Evolutionary conservation across 2,797 vertebrate species (phyloP).

Genomic region (Chromis chromis): DNA sequence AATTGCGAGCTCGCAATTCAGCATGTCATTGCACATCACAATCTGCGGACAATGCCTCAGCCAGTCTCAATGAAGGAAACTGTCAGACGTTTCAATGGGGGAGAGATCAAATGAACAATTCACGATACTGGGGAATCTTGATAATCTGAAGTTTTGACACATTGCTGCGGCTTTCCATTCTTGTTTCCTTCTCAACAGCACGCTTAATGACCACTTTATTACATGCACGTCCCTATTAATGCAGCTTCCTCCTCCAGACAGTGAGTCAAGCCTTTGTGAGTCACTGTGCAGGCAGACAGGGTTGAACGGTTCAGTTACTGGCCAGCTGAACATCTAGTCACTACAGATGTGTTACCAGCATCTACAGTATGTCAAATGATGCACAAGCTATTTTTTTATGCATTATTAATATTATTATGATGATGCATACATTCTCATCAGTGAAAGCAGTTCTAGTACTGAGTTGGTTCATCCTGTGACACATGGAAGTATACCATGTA

Average conservation of each 20-base stretch:
- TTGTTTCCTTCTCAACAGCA: slow-evolving; percentile 45
- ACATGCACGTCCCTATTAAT: slow-evolving; percentile 37
- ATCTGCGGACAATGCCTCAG: slow-evolving; percentile 77
- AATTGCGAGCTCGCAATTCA: slow-evolving; percentile 70
- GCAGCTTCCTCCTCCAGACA: slow-evolving; percentile 39
- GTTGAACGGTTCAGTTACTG: slow-evolving; percentile 38
- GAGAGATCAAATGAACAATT: slow-evolving; percentile 78
- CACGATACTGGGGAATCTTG: slow-evolving; percentile 65
- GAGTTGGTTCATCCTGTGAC: too few relatives aligned
- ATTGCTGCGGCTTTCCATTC: slow-evolving; percentile 39
- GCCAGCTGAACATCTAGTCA: slow-evolving; percentile 35
- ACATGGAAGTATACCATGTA: too few relatives aligned
- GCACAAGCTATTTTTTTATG: background rate
- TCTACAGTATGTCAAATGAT: slow-evolving; percentile 20
- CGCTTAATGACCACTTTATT: slow-evolving; percentile 59
- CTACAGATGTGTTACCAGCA: slow-evolving; percentile 23
- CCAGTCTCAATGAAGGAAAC: slow-evolving; percentile 78
- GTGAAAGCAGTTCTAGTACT: background rate
- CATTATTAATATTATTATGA: background rate
- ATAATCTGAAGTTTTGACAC: slow-evolving; percentile 75
- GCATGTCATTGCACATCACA: slow-evolving; percentile 72
- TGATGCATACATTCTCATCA: background rate
- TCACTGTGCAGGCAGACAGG: slow-evolving; percentile 46
- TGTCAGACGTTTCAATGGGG: slow-evolving; percentile 72
- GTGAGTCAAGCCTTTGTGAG: slow-evolving; percentile 55